Percentiles rank a stretch among this genome's conserved stretches.
These are phyloP conservation scores for Rhagologus leucostigma DNA, from an alignment of 2,113 vertebrate species.

Conservation along the genomic window DNA sequence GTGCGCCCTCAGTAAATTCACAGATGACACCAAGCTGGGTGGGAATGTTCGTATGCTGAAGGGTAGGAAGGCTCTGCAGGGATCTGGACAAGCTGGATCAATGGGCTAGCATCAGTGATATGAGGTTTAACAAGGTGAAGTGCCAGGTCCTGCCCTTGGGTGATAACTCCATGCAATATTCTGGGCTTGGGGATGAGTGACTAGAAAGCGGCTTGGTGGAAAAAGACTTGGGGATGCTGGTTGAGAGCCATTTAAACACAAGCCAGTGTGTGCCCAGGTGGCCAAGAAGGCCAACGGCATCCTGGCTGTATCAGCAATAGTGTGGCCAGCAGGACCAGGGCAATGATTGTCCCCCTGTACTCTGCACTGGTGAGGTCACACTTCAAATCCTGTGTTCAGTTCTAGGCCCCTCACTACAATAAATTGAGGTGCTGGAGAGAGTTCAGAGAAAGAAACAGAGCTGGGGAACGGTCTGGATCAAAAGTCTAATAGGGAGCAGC, in stretches of 20 bases:
- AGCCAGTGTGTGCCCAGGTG: background rate
- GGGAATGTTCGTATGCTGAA: background rate
- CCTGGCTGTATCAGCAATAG: background rate
- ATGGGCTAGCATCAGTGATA: background rate
- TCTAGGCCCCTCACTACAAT: background rate
- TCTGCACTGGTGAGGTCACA: background rate
- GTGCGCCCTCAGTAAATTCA: background rate
- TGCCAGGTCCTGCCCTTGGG: background rate
- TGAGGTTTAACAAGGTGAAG: background rate
- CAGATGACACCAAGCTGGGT: too few relatives aligned
- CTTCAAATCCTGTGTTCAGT: too few relatives aligned
- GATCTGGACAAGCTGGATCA: background rate
- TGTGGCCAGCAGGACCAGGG: background rate
- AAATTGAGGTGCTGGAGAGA: background rate
- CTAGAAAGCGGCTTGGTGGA: background rate
- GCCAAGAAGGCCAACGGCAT: background rate
- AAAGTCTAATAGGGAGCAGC: background rate
- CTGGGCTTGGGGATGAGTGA: background rate
- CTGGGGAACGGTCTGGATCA: background rate
- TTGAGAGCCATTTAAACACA: background rate
- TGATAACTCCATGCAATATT: background rate
- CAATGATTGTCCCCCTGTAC: background rate
- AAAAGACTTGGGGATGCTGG: background rate
- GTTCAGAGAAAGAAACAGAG: background rate
- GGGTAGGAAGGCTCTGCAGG: background rate